Conservation (phyloP, 1,140 invertebrate genomes). For the Chrysomallon squamiferum region DNA sequence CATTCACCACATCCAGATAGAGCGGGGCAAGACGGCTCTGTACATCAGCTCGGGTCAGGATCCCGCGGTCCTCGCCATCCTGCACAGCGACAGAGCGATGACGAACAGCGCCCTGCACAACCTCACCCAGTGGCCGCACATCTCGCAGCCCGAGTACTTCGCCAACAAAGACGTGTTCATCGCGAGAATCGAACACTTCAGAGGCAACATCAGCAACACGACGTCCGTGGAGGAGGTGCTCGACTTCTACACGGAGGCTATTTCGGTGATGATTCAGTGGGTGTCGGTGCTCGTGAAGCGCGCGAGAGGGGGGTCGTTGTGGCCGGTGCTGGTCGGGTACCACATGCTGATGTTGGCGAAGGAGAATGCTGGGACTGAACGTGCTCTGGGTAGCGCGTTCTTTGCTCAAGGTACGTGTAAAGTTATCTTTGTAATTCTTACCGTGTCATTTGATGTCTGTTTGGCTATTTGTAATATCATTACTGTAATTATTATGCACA, state of each 20-base stretch:
- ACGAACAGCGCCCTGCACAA: too few relatives aligned
- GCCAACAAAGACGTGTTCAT: too few relatives aligned
- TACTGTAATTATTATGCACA: too few relatives aligned
- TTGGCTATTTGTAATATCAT: too few relatives aligned
- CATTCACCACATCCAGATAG: constrained; percentile 23
- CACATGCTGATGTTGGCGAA: constrained; percentile 43
- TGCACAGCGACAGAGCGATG: too few relatives aligned
- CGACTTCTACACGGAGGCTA: constrained; percentile 31
- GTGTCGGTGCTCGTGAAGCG: constrained; percentile 19
- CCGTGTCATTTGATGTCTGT: too few relatives aligned
- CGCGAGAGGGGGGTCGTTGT: constrained; percentile 16
- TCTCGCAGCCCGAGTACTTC: too few relatives aligned
- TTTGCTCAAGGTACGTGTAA: constrained; percentile 39
- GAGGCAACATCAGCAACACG: too few relatives aligned
- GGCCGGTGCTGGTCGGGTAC: constrained; percentile 35
- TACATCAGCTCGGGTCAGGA: constrained; percentile 19
- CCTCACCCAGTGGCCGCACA: too few relatives aligned
- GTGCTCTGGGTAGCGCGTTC: constrained; percentile 40
- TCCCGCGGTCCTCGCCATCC: neutral
- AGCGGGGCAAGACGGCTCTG: constrained; percentile 24
- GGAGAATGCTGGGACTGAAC: constrained; percentile 40
- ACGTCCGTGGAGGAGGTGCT: constrained; percentile 20
- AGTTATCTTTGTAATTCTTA: too few relatives aligned
- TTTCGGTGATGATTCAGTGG: constrained; percentile 29
- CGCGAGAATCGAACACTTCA: too few relatives aligned